phyloP scores from a whole-genome alignment of 2,888 invertebrate species.

The Tiphia femorata region DNA sequence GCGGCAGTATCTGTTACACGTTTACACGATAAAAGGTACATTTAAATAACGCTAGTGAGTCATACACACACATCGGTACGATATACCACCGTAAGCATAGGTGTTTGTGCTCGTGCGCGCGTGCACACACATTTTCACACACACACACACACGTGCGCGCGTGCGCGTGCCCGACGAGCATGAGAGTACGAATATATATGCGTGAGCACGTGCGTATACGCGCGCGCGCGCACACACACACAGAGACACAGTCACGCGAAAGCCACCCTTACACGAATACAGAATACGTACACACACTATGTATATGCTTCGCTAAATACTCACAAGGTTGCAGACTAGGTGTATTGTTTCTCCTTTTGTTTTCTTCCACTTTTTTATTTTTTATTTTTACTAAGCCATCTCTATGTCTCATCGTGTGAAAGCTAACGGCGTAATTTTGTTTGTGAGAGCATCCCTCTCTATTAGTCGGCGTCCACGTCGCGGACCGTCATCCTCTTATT shows the following conservation, averaged over 20 bases:
- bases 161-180: too few relatives aligned
- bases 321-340: conserved; percentile 61
- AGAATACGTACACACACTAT: conserved; percentile 35
- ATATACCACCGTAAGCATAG: background rate
- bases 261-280: conserved; percentile 2
- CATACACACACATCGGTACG: background rate
- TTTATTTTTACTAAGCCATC: conserved; percentile 25
- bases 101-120: too few relatives aligned
- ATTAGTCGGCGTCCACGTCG: conserved; percentile 24
- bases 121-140: conserved; percentile 19
- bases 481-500: conserved; percentile 34
- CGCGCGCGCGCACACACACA: background rate
- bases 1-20: too few relatives aligned
- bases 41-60: background rate
- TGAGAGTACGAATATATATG: conserved; percentile 6
- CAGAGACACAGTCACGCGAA: background rate
- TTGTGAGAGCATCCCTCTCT: too few relatives aligned
- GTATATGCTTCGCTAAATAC: conserved; percentile 64
- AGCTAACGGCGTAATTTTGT: conserved; percentile 21
- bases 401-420: conserved; percentile 27
- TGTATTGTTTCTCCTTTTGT: conserved; percentile 43
- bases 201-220: background rate
- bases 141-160: conserved; percentile 9
- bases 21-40: conserved; percentile 37
- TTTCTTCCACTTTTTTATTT: conserved; percentile 37